phyloP scores from a whole-genome alignment of 2,888 invertebrate genomes.

The Papilio protenor region DNA sequence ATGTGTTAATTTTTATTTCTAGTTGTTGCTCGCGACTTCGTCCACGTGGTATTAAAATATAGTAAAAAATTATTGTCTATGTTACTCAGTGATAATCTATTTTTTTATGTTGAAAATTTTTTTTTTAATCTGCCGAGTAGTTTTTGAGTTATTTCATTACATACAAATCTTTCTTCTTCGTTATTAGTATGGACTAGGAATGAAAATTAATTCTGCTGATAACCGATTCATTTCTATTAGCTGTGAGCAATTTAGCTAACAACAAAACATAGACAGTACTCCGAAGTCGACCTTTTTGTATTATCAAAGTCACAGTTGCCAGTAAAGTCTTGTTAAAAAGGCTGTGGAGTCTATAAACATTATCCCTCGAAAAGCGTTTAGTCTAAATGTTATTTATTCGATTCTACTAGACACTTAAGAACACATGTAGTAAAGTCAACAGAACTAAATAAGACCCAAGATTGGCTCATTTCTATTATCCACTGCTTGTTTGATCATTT shows the following conservation, averaged over 20 bases:
- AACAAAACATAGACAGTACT: slow-evolving; percentile 8
- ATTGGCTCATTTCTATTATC: neutral
- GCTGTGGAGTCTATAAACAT: slow-evolving; percentile 21
- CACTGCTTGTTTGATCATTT: too few species aligned
- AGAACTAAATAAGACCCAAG: neutral
- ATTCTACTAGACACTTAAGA: neutral
- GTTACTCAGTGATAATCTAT: too few species aligned
- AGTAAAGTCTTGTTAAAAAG: slow-evolving; percentile 23
- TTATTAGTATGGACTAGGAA: neutral
- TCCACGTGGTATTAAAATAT: too few species aligned
- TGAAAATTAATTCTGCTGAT: neutral
- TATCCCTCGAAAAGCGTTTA: slow-evolving; percentile 22
- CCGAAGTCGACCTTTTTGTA: slow-evolving; percentile 36
- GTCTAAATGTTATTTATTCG: slow-evolving; percentile 11
- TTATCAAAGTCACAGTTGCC: slow-evolving; percentile 15
- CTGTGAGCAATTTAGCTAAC: slow-evolving; percentile 24
- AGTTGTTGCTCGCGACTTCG: too few species aligned
- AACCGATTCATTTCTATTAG: slow-evolving; percentile 23
- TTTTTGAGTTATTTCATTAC: too few species aligned
- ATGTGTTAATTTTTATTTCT: too few species aligned
- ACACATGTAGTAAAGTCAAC: neutral
- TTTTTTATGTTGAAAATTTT: too few species aligned
- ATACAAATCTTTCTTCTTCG: neutral
- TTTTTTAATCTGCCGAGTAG: too few species aligned
- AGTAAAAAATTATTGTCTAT: too few species aligned